Percentiles rank a stretch among this genome's conserved stretches.
phyloP scores from a whole-genome alignment of 2,113 vertebrate genomes.

The Petrocephalus zakoni region DNA sequence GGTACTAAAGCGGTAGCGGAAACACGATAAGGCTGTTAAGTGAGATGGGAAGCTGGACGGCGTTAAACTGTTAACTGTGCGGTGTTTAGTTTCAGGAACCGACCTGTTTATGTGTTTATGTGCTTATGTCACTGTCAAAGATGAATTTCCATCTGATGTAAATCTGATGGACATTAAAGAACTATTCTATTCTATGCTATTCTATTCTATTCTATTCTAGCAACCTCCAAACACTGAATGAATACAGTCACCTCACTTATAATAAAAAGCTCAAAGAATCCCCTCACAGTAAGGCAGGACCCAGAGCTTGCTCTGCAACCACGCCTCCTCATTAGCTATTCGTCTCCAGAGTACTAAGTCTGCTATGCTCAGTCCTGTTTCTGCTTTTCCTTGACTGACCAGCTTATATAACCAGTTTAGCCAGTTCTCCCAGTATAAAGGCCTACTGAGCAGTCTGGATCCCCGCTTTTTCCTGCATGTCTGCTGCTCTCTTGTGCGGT shows the following conservation, averaged over 20 bases:
- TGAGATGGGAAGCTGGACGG: neutral
- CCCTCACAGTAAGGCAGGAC: neutral
- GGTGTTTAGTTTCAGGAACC: neutral
- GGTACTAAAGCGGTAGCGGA: neutral
- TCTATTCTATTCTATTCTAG: no score
- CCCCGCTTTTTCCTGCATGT: neutral
- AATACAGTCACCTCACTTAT: neutral
- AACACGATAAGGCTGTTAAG: conserved; percentile 1
- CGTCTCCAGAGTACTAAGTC: neutral
- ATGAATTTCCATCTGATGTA: no score
- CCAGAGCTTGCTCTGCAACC: neutral
- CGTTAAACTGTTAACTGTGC: neutral
- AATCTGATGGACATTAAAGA: no score
- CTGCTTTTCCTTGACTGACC: neutral
- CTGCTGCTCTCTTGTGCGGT: neutral
- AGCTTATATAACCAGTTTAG: neutral
- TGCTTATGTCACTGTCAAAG: no score
- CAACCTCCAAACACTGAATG: neutral
- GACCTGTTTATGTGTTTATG: no score
- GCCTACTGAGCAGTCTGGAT: neutral
- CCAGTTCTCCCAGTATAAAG: neutral
- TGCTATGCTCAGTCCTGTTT: neutral
- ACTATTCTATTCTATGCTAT: no score
- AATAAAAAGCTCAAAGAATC: neutral
- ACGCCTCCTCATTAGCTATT: neutral